These are phyloP conservation scores for Cenopis cana DNA, from an alignment of 2,888 invertebrate genomes.

Conservation along the genomic window DNA sequence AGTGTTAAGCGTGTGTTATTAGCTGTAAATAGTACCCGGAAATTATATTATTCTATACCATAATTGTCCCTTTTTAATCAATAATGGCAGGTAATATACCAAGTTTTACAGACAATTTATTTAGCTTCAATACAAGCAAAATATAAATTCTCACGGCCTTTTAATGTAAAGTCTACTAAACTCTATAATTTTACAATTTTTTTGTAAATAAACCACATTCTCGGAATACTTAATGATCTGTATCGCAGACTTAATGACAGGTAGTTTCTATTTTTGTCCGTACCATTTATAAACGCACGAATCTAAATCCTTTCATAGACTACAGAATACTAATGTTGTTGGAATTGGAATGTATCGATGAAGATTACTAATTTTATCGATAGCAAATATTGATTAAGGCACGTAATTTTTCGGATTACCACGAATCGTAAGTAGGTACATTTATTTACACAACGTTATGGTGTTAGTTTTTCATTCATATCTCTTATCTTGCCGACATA, in stretches of 20 bases:
- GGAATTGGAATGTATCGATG: constrained; percentile 39
- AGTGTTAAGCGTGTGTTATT: constrained; percentile 17
- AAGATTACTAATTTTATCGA: constrained; percentile 35
- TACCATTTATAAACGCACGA: constrained; percentile 34
- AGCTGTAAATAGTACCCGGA: constrained; percentile 20
- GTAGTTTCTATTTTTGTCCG: constrained; percentile 30
- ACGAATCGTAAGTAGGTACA: constrained; percentile 11
- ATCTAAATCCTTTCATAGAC: constrained; percentile 26
- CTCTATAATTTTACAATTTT: constrained; percentile 32
- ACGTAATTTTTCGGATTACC: constrained; percentile 27
- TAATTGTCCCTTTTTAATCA: constrained; percentile 5
- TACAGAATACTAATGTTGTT: constrained; percentile 30
- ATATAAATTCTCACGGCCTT: constrained; percentile 29
- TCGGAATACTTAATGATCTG: constrained; percentile 32
- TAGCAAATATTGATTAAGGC: constrained; percentile 37
- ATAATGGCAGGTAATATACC: not conserved
- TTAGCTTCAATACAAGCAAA: constrained; percentile 2
- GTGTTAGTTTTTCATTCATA: not conserved
- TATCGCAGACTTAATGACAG: constrained; percentile 36
- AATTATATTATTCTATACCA: not conserved
- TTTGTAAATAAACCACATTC: constrained; percentile 35
- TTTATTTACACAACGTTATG: constrained; percentile 40
- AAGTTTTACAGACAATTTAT: not conserved
- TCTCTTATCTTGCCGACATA: not conserved
- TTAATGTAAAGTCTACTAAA: constrained; percentile 24